Percentiles rank a stretch among this genome's conserved stretches.
These are phyloP conservation scores for Potamilus streckersoni DNA, from an alignment of 1,140 invertebrate genomes.

Conservation along the genomic window DNA sequence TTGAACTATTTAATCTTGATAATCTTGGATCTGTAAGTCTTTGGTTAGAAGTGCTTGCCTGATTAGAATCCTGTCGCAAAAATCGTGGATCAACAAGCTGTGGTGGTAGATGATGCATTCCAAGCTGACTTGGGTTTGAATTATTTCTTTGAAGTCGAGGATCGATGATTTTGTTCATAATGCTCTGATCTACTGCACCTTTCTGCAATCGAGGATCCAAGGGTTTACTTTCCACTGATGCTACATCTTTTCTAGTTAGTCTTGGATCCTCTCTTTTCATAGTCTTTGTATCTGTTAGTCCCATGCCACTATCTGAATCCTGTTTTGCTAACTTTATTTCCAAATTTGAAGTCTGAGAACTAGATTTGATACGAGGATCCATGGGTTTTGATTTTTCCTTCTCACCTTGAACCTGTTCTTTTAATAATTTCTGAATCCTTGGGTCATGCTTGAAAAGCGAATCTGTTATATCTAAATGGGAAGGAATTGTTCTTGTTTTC, in stretches of 20 bases:
- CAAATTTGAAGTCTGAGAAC: no score
- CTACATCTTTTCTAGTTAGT: conserved; percentile 3
- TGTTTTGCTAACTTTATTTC: no score
- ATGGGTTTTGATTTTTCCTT: no score
- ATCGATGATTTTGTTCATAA: conserved; percentile 28
- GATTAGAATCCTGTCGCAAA: conserved; percentile 17
- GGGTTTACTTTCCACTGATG: conserved; percentile 4
- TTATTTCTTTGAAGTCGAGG: conserved; percentile 39
- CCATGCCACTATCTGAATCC: no score
- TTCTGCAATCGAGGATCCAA: conserved; percentile 40
- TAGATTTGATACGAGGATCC: no score
- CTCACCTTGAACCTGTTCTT: conserved; percentile 11
- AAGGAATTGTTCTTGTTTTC: conserved; percentile 17
- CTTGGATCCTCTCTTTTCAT: conserved; percentile 11
- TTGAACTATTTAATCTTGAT: conserved; percentile 10
- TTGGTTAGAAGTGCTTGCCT: neutral
- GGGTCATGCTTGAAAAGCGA: conserved; percentile 50
- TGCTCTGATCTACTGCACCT: conserved; percentile 2
- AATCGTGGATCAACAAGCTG: conserved; percentile 26
- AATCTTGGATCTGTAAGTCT: conserved; percentile 19
- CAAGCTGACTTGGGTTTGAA: conserved; percentile 17
- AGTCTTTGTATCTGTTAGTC: no score
- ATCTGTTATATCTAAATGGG: conserved; percentile 45
- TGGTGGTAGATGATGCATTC: conserved; percentile 4
- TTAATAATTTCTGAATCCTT: conserved; percentile 46